Evolutionary conservation across 2,113 vertebrate species (phyloP).

Genomic region (Shinisaurus crocodilurus): DNA sequence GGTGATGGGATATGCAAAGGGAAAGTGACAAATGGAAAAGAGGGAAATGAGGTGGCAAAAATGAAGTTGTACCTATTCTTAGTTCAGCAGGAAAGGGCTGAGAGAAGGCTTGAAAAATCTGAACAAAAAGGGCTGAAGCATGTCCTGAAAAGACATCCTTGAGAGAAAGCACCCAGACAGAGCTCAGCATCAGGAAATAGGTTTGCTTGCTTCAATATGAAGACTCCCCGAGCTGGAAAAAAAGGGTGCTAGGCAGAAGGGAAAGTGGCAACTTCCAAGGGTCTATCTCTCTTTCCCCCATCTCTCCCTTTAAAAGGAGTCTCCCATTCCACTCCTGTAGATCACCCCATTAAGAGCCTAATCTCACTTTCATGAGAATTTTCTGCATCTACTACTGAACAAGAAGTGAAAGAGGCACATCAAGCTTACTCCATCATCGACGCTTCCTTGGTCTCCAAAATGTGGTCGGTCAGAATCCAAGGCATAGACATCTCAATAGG

Average conservation of each 20-base stretch:
- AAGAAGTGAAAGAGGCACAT: not conserved
- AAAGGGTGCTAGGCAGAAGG: too few relatives aligned
- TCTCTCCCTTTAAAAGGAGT: not conserved
- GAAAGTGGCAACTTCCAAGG: not conserved
- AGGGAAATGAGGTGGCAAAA: not conserved
- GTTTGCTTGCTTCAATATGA: not conserved
- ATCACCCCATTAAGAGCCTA: not conserved
- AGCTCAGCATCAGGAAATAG: too few relatives aligned
- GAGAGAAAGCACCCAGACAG: not conserved
- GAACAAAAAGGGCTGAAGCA: not conserved
- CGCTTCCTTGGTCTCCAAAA: slow-evolving; percentile 86
- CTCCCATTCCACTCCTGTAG: not conserved
- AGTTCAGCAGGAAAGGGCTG: not conserved
- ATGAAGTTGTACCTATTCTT: not conserved
- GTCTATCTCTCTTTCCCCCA: not conserved
- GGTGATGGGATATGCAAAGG: not conserved
- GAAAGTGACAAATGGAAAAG: not conserved
- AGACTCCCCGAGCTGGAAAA: not conserved
- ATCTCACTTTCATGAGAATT: not conserved
- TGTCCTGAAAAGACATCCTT: not conserved
- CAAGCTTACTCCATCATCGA: slow-evolving; percentile 87
- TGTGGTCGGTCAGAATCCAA: slow-evolving; percentile 98
- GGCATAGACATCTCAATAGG: slow-evolving; percentile 98
- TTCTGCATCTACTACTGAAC: slow-evolving; percentile 1
- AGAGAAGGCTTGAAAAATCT: not conserved